phyloP scores from a whole-genome alignment of 1,140 invertebrate genomes.

The Drosophila kanapiae region DNA sequence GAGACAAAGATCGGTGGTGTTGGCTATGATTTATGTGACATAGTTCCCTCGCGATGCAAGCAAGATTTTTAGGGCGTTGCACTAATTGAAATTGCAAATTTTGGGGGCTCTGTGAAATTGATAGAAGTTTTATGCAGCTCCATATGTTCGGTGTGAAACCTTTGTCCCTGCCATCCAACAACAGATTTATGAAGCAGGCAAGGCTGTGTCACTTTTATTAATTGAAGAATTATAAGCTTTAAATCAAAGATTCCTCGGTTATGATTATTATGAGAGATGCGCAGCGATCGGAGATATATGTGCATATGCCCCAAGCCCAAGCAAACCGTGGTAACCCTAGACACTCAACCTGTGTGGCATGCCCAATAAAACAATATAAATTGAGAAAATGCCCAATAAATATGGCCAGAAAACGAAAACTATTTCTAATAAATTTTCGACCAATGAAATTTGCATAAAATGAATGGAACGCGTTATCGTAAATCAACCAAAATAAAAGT shows the following conservation, averaged over 20 bases:
- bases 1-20: slow-evolving; percentile 43
- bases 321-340: slow-evolving; percentile 59
- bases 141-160: slow-evolving; percentile 46
- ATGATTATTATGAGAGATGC: slow-evolving; percentile 50
- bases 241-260: slow-evolving; percentile 34
- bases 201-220: slow-evolving; percentile 69
- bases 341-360: slow-evolving; percentile 67
- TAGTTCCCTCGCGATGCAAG: slow-evolving; percentile 46
- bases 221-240: slow-evolving; percentile 74
- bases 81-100: slow-evolving; percentile 84
- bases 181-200: slow-evolving; percentile 65
- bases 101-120: slow-evolving; percentile 54
- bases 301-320: neutral
- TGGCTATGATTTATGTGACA: slow-evolving; percentile 79
- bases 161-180: slow-evolving; percentile 31
- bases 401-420: slow-evolving; percentile 45
- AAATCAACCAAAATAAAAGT: slow-evolving; percentile 77
- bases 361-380: slow-evolving; percentile 73
- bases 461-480: slow-evolving; percentile 78
- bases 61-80: slow-evolving; percentile 63
- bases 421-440: slow-evolving; percentile 32
- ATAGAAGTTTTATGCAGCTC: slow-evolving; percentile 72
- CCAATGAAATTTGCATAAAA: slow-evolving; percentile 72
- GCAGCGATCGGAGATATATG: slow-evolving; percentile 32
- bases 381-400: slow-evolving; percentile 68